phyloP scores from a whole-genome alignment of 2,888 invertebrate genomes.

The Sceliomorpha sp. region DNA sequence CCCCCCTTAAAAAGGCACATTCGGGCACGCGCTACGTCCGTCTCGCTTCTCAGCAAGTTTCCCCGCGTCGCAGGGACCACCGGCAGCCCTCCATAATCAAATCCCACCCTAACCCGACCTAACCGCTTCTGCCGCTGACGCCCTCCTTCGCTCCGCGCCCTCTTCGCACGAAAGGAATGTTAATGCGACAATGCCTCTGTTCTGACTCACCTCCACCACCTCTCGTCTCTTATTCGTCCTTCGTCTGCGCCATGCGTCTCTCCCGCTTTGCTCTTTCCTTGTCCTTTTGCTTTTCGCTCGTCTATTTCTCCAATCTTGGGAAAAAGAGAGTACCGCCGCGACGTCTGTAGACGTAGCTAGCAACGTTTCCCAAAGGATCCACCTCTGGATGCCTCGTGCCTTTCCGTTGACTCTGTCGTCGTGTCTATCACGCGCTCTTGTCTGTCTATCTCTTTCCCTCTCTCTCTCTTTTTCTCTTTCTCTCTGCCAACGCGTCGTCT shows the following conservation, averaged over 20 bases:
- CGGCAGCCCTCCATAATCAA: conserved; percentile 77
- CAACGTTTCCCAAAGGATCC: no score
- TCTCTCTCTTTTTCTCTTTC: no score
- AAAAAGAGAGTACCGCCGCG: no score
- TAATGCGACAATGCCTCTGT: conserved; percentile 79
- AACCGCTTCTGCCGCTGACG: no score
- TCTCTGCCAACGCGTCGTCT: no score
- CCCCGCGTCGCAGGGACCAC: conserved; percentile 57
- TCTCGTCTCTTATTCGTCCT: conserved; percentile 52
- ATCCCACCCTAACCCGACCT: conserved; percentile 78
- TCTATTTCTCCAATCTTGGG: conserved; percentile 14
- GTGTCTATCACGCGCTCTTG: no score
- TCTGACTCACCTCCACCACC: conserved; percentile 70
- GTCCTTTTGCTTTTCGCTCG: conserved; percentile 24
- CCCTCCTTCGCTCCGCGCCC: conserved; percentile 71
- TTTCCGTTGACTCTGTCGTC: no score
- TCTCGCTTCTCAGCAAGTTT: conserved; percentile 42
- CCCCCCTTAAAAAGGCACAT: no score
- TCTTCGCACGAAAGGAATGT: conserved; percentile 80
- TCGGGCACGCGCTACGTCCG: conserved; percentile 56
- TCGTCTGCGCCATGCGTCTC: conserved; percentile 50
- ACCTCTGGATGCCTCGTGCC: no score
- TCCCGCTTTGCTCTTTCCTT: conserved; percentile 26
- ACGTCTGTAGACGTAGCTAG: no score
- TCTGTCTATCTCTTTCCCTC: no score